Base-by-base conservation (phyloP, 2,113 vertebrate genomes). In the Pachycephala philippinensis region DNA sequence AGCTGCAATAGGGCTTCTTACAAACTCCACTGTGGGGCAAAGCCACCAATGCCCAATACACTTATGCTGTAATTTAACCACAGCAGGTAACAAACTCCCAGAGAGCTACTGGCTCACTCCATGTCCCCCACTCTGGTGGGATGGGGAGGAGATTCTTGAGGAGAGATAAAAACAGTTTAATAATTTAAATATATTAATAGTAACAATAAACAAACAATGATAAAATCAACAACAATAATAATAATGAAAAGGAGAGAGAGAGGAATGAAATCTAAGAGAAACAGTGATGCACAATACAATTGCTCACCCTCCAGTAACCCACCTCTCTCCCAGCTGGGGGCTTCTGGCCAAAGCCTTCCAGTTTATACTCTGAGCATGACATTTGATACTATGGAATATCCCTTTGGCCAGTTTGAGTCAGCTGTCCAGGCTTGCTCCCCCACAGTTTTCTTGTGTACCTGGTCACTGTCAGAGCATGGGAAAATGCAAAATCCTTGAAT, bases 41-140 rank as follows among this genome's bases (percentile, higher is more conserved):
- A 86, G 42, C n/a, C 68, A 77, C 23, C 63, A 70, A 42, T 60
- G 24, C 28, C 37, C 39, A 79, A 17, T 1, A 60, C 6, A 53
- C 16, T 40, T 13, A 7, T 1, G 9, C 1, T 39, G 16, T n/a
- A 12, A 68, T 68, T 60, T n/a, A 60, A 44, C 53, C 39, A 39
- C 52, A 39, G 68, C 18, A 59, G 59, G 22, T 12, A 80, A 37
- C 18, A 33, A 22, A 65, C 37, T 6, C 4, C 31, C 15, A 15
- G 23, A 15, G 18, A 42, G 44, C 13, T 1, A 1, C 45, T 52
- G 44, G 18, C 52, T 80, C 0, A 0, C 27, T 44, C 28, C 23
- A 30, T 3, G 0, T 39, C 20, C 23, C 28, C 39, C n/a, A 28
- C 30, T 39, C 20, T 82, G 45, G 13, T 26, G 45, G 28, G 24